phyloP scores from a whole-genome alignment of 2,888 invertebrate species.

The Apantesis nais region DNA sequence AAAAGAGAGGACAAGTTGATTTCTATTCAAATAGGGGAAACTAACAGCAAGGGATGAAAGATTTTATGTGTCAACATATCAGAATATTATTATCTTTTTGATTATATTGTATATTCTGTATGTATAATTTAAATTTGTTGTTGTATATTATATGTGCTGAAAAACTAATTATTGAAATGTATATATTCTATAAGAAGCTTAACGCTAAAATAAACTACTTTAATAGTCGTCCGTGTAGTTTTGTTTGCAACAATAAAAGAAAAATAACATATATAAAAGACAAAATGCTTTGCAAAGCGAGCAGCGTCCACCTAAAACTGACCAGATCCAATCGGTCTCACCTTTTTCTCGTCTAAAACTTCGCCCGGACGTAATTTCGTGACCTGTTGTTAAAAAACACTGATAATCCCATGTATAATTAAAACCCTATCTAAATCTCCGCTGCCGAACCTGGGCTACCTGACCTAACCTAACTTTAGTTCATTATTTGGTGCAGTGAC shows the following conservation, averaged over 20 bases:
- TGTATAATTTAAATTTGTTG: constrained; percentile 12
- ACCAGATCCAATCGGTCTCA: constrained; percentile 87
- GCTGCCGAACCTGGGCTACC: constrained; percentile 74
- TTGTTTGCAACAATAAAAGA: constrained; percentile 58
- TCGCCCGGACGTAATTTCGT: constrained; percentile 97
- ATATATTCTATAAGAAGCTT: constrained; percentile 39
- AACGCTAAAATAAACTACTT: constrained; percentile 26
- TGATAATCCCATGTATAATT: constrained; percentile 70
- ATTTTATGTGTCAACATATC: constrained; percentile 27
- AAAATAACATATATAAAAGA: constrained; percentile 65
- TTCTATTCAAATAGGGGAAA: constrained; percentile 25
- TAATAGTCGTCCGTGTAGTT: constrained; percentile 53
- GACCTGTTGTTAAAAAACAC: constrained; percentile 87
- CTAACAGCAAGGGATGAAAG: constrained; percentile 15
- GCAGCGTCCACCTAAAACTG: constrained; percentile 82
- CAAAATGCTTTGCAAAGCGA: constrained; percentile 84
- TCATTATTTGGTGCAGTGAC: constrained; percentile 73
- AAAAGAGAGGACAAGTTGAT: constrained; percentile 37
- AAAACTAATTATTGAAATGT: constrained; percentile 44
- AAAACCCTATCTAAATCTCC: constrained; percentile 75
- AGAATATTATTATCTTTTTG: constrained; percentile 35
- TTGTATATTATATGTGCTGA: constrained; percentile 31
- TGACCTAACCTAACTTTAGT: constrained; percentile 48
- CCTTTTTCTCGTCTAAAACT: constrained; percentile 97
- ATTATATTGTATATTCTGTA: constrained; percentile 20